These are phyloP conservation scores for Mustela nigripes DNA, from an alignment of 2,113 vertebrate species.

Conservation along the genomic window DNA sequence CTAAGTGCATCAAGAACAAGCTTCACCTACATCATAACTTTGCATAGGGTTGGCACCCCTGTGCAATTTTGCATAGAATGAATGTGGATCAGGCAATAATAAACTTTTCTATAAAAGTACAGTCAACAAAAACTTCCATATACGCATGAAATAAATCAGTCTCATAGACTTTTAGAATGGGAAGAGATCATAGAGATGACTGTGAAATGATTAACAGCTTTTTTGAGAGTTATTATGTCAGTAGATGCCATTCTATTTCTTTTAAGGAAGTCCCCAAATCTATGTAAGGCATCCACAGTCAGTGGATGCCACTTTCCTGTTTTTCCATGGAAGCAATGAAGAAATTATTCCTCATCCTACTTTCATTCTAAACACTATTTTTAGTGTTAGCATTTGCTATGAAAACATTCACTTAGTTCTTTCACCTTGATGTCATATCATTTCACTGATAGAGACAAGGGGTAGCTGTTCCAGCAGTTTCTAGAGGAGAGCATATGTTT, in stretches of 20 bases:
- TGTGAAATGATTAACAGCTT: not conserved
- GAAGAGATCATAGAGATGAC: not conserved
- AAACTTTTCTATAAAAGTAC: not conserved
- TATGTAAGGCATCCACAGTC: not conserved
- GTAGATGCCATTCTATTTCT: not conserved
- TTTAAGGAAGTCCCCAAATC: not conserved
- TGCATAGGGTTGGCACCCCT: not conserved
- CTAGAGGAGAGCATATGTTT: not conserved
- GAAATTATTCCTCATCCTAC: slow-evolving; percentile 70
- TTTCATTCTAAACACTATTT: slow-evolving; percentile 73
- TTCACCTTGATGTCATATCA: slow-evolving; percentile 45
- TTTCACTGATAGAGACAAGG: slow-evolving; percentile 46
- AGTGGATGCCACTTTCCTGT: not conserved
- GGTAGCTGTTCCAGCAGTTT: slow-evolving; percentile 3
- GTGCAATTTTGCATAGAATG: not conserved
- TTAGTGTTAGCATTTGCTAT: slow-evolving; percentile 75
- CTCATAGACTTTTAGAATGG: not conserved
- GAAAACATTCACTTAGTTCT: slow-evolving; percentile 65
- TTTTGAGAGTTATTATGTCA: not conserved
- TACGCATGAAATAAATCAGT: not conserved
- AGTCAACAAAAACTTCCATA: not conserved
- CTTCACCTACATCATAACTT: not conserved
- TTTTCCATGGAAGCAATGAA: slow-evolving; percentile 82
- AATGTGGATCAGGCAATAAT: not conserved
- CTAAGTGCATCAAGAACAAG: not conserved